These are phyloP conservation scores for Pseudorectes ferrugineus DNA, from an alignment of 2,113 vertebrate genomes.

Conservation along the genomic window DNA sequence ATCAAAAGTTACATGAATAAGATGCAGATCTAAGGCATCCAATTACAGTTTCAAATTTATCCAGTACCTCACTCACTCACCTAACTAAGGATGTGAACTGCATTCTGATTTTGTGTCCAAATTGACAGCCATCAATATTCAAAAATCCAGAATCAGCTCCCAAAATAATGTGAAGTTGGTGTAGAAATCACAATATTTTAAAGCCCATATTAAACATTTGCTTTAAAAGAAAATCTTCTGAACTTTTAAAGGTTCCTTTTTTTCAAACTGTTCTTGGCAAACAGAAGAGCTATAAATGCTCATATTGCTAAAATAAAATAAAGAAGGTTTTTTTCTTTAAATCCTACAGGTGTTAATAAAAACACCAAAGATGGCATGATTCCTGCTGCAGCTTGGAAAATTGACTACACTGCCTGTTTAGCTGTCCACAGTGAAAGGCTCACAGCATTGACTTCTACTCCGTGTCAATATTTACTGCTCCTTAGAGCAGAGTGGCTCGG, in stretches of 20 bases:
- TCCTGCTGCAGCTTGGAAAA: not conserved
- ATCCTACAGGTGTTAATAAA: not conserved
- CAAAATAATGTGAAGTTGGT: not conserved
- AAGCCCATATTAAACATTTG: not conserved
- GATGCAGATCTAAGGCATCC: not conserved
- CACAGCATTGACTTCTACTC: not conserved
- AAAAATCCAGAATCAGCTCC: not conserved
- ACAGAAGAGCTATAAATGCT: not conserved
- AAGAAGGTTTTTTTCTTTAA: not conserved
- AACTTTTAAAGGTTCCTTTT: not conserved
- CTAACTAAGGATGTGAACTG: not conserved
- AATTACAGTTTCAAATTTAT: not conserved
- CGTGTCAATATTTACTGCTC: not conserved
- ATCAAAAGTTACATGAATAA: not conserved
- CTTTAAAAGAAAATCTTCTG: not conserved
- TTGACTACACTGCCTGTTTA: not conserved
- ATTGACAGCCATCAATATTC: not conserved
- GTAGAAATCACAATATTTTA: not conserved
- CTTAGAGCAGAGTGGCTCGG: not conserved
- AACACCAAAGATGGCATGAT: not conserved
- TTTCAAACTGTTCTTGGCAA: not conserved
- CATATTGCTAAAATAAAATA: not conserved
- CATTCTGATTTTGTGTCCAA: not conserved
- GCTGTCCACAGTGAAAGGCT: not conserved
- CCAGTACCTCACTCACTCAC: not conserved